phyloP scores from a whole-genome alignment of 2,797 vertebrate genomes.

The Heterohyrax brucei region DNA sequence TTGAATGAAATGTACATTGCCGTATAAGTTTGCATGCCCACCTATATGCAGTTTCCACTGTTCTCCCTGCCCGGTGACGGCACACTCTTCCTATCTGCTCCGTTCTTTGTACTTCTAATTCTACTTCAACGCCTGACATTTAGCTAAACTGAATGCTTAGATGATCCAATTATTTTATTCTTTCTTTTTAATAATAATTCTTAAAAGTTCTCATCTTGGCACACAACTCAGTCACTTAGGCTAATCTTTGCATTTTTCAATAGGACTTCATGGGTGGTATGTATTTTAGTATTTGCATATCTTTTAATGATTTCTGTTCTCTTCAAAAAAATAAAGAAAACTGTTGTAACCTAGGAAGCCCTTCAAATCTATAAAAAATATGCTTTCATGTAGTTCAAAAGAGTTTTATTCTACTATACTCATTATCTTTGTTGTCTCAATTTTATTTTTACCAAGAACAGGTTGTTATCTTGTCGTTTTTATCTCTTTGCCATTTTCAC shows the following conservation, averaged over 20 bases:
- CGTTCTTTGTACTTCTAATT: not conserved
- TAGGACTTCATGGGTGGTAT: not conserved
- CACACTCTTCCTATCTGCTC: too few species aligned
- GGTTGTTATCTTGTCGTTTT: not conserved
- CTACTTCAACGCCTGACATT: not conserved
- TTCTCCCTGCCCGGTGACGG: too few species aligned
- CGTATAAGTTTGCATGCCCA: too few species aligned
- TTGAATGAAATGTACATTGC: too few species aligned
- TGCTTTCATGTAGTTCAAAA: slow-evolving; percentile 3
- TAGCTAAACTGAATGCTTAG: not conserved
- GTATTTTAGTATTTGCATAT: not conserved
- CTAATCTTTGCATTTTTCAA: slow-evolving; percentile 18
- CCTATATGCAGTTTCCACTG: too few species aligned
- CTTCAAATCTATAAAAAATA: slow-evolving; percentile 28
- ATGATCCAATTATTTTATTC: not conserved
- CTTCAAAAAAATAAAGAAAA: not conserved
- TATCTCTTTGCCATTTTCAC: slow-evolving; percentile 9
- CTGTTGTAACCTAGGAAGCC: not conserved
- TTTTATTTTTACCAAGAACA: not conserved
- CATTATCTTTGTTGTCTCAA: not conserved
- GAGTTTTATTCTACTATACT: not conserved
- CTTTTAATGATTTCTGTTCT: slow-evolving; percentile 24
- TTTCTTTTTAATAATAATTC: slow-evolving; percentile 28
- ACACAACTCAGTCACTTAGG: not conserved
- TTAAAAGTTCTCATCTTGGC: not conserved